Base-by-base conservation (phyloP, 2,888 invertebrate species). In the Tiliacea citrago region DNA sequence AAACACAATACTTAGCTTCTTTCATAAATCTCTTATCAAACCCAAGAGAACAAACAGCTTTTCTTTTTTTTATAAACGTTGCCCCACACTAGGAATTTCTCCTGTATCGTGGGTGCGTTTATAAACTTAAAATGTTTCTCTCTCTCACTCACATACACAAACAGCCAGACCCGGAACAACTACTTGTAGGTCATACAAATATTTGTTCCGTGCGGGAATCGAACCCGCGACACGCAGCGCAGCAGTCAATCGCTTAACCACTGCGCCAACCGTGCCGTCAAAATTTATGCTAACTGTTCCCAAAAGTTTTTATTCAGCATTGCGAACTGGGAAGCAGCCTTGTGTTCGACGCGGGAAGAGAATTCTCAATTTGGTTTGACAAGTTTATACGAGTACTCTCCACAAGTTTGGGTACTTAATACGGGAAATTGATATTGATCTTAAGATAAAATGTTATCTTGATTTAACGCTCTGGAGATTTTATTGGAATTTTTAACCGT, bases 401-500 rank as follows among this genome's bases (percentile, higher is more conserved):
- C 47, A 68, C 53, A 80, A 75, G 60, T 77, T 75, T 57, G 21
- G 47, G 61, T 63, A 65, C 47, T 68, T 75, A 65, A 62, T 69
- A 74, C 77, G 49, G 61, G 55, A 77, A 77, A 67, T 65, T 63
- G 72, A 53, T 81, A 83, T 82, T 73, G 68, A 82, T 75, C 61
- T 73, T 42, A 13, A 60, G 47, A 66, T 51, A 49, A 77, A 72
- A 51, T 77, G 77, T 55, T 73, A 69, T 67, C 35, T 49, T 53
- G 61, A 68, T 68, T 79, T 55, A 21, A 68, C 29, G 21, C 39
- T 61, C 45, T 13, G 29, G 13, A 55, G 29, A 12, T 45, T 69
- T 66, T 60, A 29, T 61, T 62, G 8, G n/a, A n/a, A 42, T 51
- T 24, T 58, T 62, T n/a, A 63, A 73, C 57, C 10, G 12, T 49